A percentile compares a stretch with the other conserved stretches of the same genome.
Evolutionary conservation across 1,140 invertebrate genomes (phyloP).

Genomic region (Holotrichia oblita): DNA sequence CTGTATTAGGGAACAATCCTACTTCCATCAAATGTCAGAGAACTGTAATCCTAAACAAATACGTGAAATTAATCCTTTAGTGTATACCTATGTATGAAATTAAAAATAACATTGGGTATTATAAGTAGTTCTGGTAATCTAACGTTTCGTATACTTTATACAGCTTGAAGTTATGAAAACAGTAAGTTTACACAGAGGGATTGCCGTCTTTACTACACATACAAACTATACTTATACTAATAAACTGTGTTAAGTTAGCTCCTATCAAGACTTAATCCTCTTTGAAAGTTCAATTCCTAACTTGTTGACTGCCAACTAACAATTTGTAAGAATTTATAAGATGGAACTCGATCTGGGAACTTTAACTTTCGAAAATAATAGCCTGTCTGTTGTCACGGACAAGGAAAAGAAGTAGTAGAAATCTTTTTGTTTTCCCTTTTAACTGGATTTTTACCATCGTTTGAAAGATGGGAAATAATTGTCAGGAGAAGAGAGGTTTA

Average conservation of each 20-base stretch:
- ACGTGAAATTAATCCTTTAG: too few relatives aligned
- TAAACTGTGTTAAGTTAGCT: background rate
- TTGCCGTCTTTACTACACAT: too few relatives aligned
- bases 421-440: conserved; percentile 25
- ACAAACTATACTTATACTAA: background rate
- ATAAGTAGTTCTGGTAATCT: too few relatives aligned
- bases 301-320: conserved; percentile 8
- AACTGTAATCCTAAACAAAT: too few relatives aligned
- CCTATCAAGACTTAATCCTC: background rate
- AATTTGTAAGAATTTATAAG: background rate
- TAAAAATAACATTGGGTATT: too few relatives aligned
- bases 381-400: background rate
- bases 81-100: too few relatives aligned
- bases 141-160: too few relatives aligned
- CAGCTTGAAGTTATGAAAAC: too few relatives aligned
- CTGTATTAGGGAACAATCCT: too few relatives aligned
- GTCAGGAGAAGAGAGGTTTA: background rate
- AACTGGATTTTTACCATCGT: conserved; percentile 23
- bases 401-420: background rate
- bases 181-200: too few relatives aligned
- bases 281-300: background rate
- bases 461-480: conserved; percentile 25
- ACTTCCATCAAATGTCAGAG: too few relatives aligned
- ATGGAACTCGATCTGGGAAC: background rate
- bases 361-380: conserved; percentile 13